These are phyloP conservation scores for Epsilonema sp. DNA, from an alignment of 2,888 invertebrate species.

Conservation along the genomic window DNA sequence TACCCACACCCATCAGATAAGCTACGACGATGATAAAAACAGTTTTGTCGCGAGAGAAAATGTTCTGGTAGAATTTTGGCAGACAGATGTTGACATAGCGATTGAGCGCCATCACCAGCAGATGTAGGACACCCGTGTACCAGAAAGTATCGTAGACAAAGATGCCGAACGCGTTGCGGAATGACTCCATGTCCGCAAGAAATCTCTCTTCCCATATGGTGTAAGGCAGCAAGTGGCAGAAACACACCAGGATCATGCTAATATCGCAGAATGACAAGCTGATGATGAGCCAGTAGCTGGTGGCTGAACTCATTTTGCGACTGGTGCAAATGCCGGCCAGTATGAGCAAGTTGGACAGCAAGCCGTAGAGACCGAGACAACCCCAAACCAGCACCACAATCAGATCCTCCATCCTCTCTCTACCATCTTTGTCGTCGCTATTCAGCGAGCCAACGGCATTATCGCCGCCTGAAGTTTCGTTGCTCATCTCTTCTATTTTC, in stretches of 20 bases:
- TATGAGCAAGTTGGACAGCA: constrained; percentile 5
- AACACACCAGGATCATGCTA: constrained; percentile 6
- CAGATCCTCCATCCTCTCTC: neutral
- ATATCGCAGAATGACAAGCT: constrained; percentile 6
- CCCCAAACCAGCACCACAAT: constrained; percentile 5
- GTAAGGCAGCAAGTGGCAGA: constrained; percentile 6
- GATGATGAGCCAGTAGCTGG: constrained; percentile 9
- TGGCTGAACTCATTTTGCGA: neutral
- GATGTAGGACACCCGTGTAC: constrained; percentile 9
- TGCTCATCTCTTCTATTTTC: too few relatives aligned
- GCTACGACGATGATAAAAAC: neutral
- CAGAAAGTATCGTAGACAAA: constrained; percentile 9
- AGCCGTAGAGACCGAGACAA: constrained; percentile 4
- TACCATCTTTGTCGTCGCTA: too few relatives aligned
- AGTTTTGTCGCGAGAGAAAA: constrained; percentile 1
- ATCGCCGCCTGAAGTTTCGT: too few relatives aligned
- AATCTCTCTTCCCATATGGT: neutral
- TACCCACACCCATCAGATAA: constrained; percentile 1
- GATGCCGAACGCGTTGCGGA: constrained; percentile 5
- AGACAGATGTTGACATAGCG: constrained; percentile 10
- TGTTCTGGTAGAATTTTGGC: constrained; percentile 1
- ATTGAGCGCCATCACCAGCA: constrained; percentile 9
- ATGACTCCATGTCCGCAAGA: neutral
- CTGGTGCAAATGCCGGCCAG: constrained; percentile 2
- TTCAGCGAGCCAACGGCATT: too few relatives aligned